Conservation (phyloP, 2,797 vertebrate species). For the Mareca penelope region DNA sequence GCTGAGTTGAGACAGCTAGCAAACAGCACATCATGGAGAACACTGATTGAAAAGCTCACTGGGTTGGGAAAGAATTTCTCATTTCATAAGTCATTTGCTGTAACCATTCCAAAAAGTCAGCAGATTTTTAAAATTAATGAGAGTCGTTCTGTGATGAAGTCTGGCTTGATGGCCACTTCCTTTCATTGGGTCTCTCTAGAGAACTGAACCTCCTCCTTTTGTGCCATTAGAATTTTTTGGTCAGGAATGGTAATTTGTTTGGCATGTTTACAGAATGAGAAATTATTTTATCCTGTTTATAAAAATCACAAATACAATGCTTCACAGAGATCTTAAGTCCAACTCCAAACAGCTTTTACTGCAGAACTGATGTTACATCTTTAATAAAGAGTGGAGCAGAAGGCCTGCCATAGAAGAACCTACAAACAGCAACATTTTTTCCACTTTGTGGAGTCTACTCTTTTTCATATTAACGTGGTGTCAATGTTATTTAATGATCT, state of each 20-base stretch:
- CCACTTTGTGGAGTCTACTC: neutral
- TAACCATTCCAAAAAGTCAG: slow-evolving; percentile 64
- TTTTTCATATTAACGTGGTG: neutral
- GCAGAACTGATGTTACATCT: neutral
- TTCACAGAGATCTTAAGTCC: neutral
- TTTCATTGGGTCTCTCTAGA: slow-evolving; percentile 13
- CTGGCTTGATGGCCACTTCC: slow-evolving; percentile 37
- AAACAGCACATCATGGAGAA: slow-evolving; percentile 65
- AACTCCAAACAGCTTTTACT: neutral
- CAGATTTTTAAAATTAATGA: slow-evolving; percentile 69
- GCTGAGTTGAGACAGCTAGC: slow-evolving; percentile 63
- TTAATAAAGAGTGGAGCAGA: neutral
- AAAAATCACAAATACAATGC: neutral
- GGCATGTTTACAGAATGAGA: slow-evolving; percentile 10
- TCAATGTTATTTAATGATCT: neutral
- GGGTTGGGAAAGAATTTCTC: slow-evolving; percentile 50
- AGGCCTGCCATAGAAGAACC: neutral
- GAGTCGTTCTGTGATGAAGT: slow-evolving; percentile 30
- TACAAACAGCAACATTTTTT: neutral
- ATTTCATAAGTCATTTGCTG: slow-evolving; percentile 73
- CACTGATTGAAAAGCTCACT: slow-evolving; percentile 66
- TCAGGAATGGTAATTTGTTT: neutral
- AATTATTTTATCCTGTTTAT: slow-evolving; percentile 26
- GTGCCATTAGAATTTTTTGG: neutral
- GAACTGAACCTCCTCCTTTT: slow-evolving; percentile 13